Base-by-base conservation (phyloP, 2,113 vertebrate species). In the Burhinus oedicnemus region DNA sequence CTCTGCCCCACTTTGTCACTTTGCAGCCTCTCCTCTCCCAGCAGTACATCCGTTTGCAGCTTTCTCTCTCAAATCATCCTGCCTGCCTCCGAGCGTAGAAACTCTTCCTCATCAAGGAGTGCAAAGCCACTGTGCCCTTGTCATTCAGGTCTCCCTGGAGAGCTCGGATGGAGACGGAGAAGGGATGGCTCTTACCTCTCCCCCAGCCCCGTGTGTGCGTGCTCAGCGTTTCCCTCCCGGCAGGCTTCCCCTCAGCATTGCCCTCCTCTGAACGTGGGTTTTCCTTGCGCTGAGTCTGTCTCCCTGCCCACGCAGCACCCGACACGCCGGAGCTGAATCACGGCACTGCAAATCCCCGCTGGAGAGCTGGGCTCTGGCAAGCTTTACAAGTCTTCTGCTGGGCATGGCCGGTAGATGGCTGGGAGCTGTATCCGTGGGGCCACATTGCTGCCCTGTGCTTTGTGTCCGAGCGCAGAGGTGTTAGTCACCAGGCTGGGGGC, bases 291-390 rank as follows among this genome's bases (percentile, higher is more conserved):
- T 91, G 91, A 86, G 88, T 85, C 96, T 85, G 82, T 76, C 94
- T 95, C 94, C 47, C 64, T 89, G 93, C 93, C 96, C 90, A 91
- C 78, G 6, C 92, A 96, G 87, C 90, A 78, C 92, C 85, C 88
- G 94, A 93, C 61, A 54, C 0, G 2, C 82, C 74, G 82, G 61
- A 87, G 87, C 87, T 87, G 95, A 91, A 82, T 82, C 79, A 40
- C 62, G 79, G 66, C 57, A 3, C 61, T 47, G 65, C 45, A 55
- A 38, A 64, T 77, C 57, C 68, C 78, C 0, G 0, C 42, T 26
- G 29, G 65, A 70, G 66, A 91, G 42, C 55, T 9, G 18, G 30
- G 68, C 69, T 74, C 69, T 70, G 60, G 51, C 19, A 45, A 32
- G 65, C 47, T 51, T 65, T 22, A 19, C 12, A 32, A 66, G 47